Conservation (phyloP, 2,888 invertebrate species). For the Lomographa bimaculata region DNA sequence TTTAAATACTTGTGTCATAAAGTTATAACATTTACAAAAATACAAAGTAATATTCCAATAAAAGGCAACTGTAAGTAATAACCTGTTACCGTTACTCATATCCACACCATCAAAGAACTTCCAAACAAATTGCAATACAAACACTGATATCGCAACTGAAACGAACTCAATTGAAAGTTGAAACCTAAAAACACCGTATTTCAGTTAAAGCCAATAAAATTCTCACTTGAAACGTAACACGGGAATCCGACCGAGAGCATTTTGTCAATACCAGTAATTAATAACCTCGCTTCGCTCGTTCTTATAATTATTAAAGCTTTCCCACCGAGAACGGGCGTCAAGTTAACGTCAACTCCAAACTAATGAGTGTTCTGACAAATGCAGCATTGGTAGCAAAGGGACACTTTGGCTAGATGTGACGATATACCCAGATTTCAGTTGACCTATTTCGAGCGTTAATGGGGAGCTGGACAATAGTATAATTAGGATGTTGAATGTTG, state of each 20-base stretch:
- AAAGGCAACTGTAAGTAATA: no score
- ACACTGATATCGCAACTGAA: no score
- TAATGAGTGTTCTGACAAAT: constrained; percentile 79
- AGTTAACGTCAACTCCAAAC: constrained; percentile 77
- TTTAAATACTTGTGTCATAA: no score
- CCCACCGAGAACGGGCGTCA: constrained; percentile 66
- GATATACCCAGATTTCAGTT: constrained; percentile 37
- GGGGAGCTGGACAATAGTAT: constrained; percentile 25
- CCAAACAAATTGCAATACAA: no score
- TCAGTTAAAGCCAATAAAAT: constrained; percentile 50
- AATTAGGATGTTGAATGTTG: constrained; percentile 24
- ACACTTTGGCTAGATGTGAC: constrained; percentile 56
- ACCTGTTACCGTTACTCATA: no score
- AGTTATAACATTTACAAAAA: background rate
- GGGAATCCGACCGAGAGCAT: constrained; percentile 52
- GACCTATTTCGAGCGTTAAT: constrained; percentile 33
- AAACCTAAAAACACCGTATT: constrained; percentile 33
- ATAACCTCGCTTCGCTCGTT: constrained; percentile 62
- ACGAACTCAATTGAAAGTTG: constrained; percentile 22
- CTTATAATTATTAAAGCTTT: constrained; percentile 78
- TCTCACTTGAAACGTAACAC: constrained; percentile 47
- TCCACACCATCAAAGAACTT: no score
- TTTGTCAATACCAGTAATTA: constrained; percentile 77
- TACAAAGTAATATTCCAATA: no score
- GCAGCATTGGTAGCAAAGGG: constrained; percentile 58